Evolutionary conservation across 2,888 invertebrate species (phyloP), one percentile per base, ranked within the genome.

Genomic region (Zeuzera pyrina): DNA sequence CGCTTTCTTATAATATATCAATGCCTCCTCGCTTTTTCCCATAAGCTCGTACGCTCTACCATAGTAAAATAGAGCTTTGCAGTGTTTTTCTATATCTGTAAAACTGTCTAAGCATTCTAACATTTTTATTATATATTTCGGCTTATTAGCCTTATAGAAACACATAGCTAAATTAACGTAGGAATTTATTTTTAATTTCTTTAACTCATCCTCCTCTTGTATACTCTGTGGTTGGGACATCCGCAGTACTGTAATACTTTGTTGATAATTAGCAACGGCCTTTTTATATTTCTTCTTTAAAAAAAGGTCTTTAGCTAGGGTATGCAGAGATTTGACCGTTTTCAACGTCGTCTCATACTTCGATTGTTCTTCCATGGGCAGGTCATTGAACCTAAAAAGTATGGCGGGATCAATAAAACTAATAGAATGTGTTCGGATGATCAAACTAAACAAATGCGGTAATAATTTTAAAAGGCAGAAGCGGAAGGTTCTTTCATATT

Each of bases 131-230:
- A 73, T 45, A 23, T 73, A 60, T 34, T 70, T 71, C 0, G 79
- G 78, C 42, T 72, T 77, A 3, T 67, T 49, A 6, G 70, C 28
- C 40, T 72, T 81, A 15, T 57, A 59, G 22, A 78, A 81, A 36
- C 83, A 83, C 0, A 83, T 59, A 0, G 73, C 72, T 32, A 79
- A 36, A 23, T 83, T 83, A 0, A 67, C 41, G n/a, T 62, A 74
- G 0, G 62, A 57, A 8, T 55, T 65, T 0, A 71, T 42, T 52
- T 63, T 68, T 0, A 71, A 34, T 4, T 61, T 52, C 42, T 64
- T 71, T 0, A 79, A 38, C 38, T 70, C 57, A 0, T 35, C 33
- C 19, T 52, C 46, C 31, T 79, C 64, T 0, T n/a, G 12, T 1
- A 57, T 48, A 2, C 45, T 56, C 1, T 61, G 45, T 0, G 76